These are phyloP conservation scores for Ectobius pallidus DNA, from an alignment of 2,888 invertebrate genomes.

Conservation along the genomic window DNA sequence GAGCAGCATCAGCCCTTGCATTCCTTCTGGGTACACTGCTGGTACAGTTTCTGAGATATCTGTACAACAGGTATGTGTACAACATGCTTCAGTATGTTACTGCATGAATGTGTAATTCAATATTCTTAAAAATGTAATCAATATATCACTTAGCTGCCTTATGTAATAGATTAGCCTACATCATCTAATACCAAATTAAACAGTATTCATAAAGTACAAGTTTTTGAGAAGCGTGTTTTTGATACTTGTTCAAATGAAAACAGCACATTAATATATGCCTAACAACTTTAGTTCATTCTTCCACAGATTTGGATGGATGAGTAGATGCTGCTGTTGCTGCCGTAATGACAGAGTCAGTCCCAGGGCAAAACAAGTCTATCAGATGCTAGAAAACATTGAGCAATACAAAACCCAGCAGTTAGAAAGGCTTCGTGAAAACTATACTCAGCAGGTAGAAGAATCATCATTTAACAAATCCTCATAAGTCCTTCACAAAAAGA, in stretches of 20 bases:
- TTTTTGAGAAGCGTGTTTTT: too few species aligned
- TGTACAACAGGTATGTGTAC: constrained; percentile 70
- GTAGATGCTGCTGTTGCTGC: constrained; percentile 78
- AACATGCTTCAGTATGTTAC: too few species aligned
- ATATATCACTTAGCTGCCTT: too few species aligned
- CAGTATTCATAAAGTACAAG: too few species aligned
- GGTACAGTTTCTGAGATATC: constrained; percentile 74
- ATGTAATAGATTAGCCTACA: too few species aligned
- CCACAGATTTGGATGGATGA: constrained; percentile 42
- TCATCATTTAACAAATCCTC: neutral
- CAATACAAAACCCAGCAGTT: constrained; percentile 88
- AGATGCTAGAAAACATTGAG: constrained; percentile 89
- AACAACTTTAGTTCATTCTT: too few species aligned
- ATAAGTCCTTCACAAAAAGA: neutral
- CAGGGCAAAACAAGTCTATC: constrained; percentile 81
- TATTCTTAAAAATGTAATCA: too few species aligned
- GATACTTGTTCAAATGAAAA: too few species aligned
- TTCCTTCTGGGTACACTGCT: constrained; percentile 82
- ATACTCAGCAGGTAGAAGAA: constrained; percentile 77
- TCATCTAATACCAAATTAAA: too few species aligned
- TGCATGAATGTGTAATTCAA: too few species aligned
- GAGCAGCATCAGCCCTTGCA: constrained; percentile 76
- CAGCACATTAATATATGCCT: too few species aligned
- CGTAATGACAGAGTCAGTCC: constrained; percentile 72
- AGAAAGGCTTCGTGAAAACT: constrained; percentile 88